Evolutionary conservation across 2,797 vertebrate genomes (phyloP).

Genomic region (Cephalopachus bancanus): DNA sequence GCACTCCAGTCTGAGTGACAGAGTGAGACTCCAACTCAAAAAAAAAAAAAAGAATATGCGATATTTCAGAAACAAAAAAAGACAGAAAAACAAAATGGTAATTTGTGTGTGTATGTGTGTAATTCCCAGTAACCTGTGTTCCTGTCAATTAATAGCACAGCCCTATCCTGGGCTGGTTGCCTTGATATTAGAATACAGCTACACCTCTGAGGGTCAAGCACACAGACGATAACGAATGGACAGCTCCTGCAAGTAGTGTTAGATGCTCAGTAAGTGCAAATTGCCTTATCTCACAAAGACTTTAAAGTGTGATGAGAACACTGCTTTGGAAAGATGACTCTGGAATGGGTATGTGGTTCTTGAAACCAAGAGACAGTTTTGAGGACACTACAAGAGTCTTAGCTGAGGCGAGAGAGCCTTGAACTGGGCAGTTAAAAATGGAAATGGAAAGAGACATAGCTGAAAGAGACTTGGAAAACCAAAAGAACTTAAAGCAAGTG

Average conservation of each 20-base stretch:
- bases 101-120: background rate
- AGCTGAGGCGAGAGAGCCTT: background rate
- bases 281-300: background rate
- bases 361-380: background rate
- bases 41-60: background rate
- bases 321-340: background rate
- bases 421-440: slow-evolving; percentile 21
- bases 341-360: background rate
- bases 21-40: too few relatives aligned
- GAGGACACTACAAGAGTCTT: background rate
- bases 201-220: background rate
- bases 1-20: too few relatives aligned
- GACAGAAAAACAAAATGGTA: background rate
- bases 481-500: background rate
- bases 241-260: background rate
- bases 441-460: background rate
- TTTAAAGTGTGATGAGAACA: background rate
- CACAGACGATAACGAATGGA: background rate
- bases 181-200: background rate
- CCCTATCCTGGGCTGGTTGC: background rate
- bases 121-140: background rate
- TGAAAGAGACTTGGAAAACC: background rate
- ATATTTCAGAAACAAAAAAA: background rate
- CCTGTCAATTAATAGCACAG: background rate
- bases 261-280: background rate